phyloP scores from a whole-genome alignment of 2,113 vertebrate species.

The Leptobrachium ailaonicum region DNA sequence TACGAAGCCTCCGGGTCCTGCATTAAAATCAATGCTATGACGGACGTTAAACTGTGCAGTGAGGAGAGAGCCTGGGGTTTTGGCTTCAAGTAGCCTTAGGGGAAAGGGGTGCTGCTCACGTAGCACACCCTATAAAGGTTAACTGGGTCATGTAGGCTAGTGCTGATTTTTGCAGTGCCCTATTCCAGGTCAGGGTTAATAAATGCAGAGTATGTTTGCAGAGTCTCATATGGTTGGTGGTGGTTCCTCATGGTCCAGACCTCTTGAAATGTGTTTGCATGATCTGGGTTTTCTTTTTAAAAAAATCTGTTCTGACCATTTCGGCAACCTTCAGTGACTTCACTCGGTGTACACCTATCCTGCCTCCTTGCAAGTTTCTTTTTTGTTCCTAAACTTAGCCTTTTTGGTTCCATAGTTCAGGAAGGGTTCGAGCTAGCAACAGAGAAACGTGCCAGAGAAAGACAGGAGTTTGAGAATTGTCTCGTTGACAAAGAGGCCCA shows the following conservation, averaged over 20 bases:
- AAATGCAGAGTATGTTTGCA: neutral
- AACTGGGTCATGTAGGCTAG: too few relatives aligned
- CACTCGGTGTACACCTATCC: neutral
- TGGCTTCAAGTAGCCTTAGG: too few relatives aligned
- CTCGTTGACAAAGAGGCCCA: conserved; percentile 65
- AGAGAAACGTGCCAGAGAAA: conserved; percentile 80
- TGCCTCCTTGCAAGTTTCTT: conserved; percentile 50
- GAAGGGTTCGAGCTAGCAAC: conserved; percentile 87
- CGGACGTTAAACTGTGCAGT: too few relatives aligned
- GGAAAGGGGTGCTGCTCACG: too few relatives aligned
- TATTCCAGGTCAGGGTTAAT: too few relatives aligned
- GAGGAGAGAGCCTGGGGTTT: too few relatives aligned
- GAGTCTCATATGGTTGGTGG: neutral
- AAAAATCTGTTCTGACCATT: neutral
- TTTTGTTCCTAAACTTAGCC: conserved; percentile 66
- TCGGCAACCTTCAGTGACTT: neutral
- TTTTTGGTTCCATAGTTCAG: conserved; percentile 77
- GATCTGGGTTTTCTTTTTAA: too few relatives aligned
- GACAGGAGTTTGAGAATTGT: conserved; percentile 76
- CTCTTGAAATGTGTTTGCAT: too few relatives aligned
- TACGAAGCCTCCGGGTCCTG: too few relatives aligned
- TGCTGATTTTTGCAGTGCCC: too few relatives aligned
- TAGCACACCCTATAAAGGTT: too few relatives aligned
- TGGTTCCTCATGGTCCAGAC: neutral
- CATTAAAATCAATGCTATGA: too few relatives aligned